Evolutionary conservation across 2,888 invertebrate genomes (phyloP).

Genomic region (Drosophila fungiperda): DNA sequence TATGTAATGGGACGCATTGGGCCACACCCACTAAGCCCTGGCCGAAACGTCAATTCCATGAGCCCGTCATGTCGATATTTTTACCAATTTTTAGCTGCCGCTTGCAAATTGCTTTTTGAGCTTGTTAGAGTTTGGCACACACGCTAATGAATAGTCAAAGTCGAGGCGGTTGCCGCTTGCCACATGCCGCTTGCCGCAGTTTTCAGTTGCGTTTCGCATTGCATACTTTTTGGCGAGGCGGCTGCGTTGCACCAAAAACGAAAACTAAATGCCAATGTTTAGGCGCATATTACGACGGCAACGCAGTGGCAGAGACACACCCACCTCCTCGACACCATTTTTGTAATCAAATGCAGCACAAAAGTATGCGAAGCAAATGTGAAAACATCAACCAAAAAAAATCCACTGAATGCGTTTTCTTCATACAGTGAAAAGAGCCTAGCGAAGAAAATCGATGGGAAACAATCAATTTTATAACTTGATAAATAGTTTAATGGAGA

Average conservation of each 20-base stretch:
- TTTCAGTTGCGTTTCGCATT: conserved; percentile 52
- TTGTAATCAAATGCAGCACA: conserved; percentile 78
- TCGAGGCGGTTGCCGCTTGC: conserved; percentile 39
- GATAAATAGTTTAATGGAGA: background rate
- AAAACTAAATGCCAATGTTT: conserved; percentile 74
- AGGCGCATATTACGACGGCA: conserved; percentile 72
- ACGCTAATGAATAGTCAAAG: conserved; percentile 73
- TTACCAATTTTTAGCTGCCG: conserved; percentile 73
- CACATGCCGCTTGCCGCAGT: conserved; percentile 16
- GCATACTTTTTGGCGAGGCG: conserved; percentile 56
- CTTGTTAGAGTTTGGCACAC: conserved; percentile 75
- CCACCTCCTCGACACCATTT: conserved; percentile 58
- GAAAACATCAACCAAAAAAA: conserved; percentile 25
- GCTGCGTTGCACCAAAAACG: conserved; percentile 57
- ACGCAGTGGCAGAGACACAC: conserved; percentile 13
- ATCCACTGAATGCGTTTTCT: conserved; percentile 34
- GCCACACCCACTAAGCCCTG: conserved; percentile 5
- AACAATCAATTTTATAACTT: background rate
- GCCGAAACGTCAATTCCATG: conserved; percentile 74
- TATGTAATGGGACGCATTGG: conserved; percentile 65
- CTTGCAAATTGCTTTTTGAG: conserved; percentile 79
- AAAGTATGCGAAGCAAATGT: conserved; percentile 64
- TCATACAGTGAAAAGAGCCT: conserved; percentile 35
- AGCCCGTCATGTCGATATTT: conserved; percentile 76
- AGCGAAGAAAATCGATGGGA: background rate